phyloP scores from a whole-genome alignment of 1,140 invertebrate species.

The Drosophila bocqueti region DNA sequence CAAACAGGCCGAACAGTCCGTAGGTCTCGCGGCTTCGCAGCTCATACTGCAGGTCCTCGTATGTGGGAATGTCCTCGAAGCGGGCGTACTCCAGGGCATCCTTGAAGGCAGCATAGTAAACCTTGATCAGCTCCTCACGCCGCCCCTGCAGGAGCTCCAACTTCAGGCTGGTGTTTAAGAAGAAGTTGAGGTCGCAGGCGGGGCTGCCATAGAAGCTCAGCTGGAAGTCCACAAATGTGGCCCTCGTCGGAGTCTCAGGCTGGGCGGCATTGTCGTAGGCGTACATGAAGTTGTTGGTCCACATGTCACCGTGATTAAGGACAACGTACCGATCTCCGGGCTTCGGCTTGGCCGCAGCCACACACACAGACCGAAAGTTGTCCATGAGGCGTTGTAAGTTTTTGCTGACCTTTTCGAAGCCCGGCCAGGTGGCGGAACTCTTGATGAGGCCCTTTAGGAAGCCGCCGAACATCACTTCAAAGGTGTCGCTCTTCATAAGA shows the following conservation, averaged over 20 bases:
- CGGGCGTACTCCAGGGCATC: conserved; percentile 80
- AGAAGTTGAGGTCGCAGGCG: conserved; percentile 78
- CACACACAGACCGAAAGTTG: conserved; percentile 84
- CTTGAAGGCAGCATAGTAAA: conserved; percentile 72
- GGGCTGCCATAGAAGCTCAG: conserved; percentile 77
- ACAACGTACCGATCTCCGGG: conserved; percentile 83
- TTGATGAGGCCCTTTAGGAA: conserved; percentile 70
- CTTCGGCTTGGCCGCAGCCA: conserved; percentile 67
- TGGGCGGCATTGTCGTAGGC: conserved; percentile 85
- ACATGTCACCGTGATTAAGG: conserved; percentile 89
- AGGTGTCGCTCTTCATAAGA: conserved; percentile 60
- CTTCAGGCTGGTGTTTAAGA: conserved; percentile 74
- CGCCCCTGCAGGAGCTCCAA: conserved; percentile 68
- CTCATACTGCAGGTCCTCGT: conserved; percentile 74
- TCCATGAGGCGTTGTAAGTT: conserved; percentile 84
- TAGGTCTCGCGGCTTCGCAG: conserved; percentile 78
- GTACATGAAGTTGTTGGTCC: conserved; percentile 89
- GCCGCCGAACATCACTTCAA: conserved; percentile 65
- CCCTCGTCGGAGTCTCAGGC: conserved; percentile 84
- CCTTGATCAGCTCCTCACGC: conserved; percentile 78
- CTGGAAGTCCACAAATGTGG: conserved; percentile 86
- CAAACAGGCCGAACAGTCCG: conserved; percentile 70
- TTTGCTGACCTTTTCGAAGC: conserved; percentile 64
- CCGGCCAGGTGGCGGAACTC: conserved; percentile 55
- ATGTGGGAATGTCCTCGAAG: conserved; percentile 84